Evolutionary conservation across 2,113 vertebrate genomes (phyloP), one percentile per base, ranked within the genome.

Genomic region (Puma concolor): DNA sequence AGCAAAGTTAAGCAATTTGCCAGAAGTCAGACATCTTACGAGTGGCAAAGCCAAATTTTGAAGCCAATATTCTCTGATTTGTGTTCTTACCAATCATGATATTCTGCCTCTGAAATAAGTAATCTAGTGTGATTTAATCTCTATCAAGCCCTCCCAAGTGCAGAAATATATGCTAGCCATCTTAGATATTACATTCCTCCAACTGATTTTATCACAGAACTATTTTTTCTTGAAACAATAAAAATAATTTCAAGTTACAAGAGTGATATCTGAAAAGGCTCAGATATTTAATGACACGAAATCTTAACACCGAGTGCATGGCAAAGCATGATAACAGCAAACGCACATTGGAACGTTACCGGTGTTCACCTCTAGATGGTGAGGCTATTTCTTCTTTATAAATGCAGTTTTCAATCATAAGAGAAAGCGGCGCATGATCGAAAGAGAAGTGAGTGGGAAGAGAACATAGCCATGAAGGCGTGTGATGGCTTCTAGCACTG

Each of bases 171-270:
- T n/a, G 52, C 33, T 57, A 60, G 33, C 19, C 33, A 41, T n/a
- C 41, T 93, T 85, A 9, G 12, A 14, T 50, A 50, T 60, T 72
- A 4, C 38, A 31, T 67, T 90, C 31, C 2, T 38, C 66, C 50
- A 48, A 87, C 9, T 12, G 17, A 76, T 74, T 95, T 98, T 86
- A 67, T 67, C 29, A 79, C 36, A 54, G 19, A 76, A 17, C 0
- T 19, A 8, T n/a, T 60, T 94, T 92, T 93, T 93, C 48, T 44
- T 91, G 57, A 89, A 91, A 19, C 8, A 88, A 41, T 71, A 76
- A 81, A 95, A 50, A 10, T 10, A 50, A 69, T 85, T 83, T 5
- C 1, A 91, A 69, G 69, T 90, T 50, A 76, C 88, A 50, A 60
- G 0, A 76, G 7, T 50, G 12, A 25, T 48, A 29, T 63, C 10